Evolutionary conservation across 2,113 vertebrate species (phyloP), one percentile per base, ranked within the genome.

Genomic region (Furnarius figulus): DNA sequence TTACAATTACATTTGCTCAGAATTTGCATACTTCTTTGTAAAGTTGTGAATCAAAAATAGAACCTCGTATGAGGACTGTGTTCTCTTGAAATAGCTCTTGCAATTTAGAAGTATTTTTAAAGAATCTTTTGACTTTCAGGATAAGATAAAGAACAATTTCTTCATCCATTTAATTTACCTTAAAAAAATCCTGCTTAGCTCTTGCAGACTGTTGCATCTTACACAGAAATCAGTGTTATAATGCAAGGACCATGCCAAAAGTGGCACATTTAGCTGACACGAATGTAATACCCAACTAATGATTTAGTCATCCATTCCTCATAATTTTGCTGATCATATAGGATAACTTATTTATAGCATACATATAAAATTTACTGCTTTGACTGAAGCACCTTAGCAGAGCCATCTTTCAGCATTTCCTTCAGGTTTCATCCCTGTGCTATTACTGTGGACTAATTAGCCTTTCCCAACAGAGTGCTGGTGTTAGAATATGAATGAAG

Each of bases 401-500:
- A 85, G 31, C 30, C 24, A 87, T 33, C 59, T 92, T 72, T 92
- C 76, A 91, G 79, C 35, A 65, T 93, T 95, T 81, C 59, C 46
- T 93, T 91, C 82, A 47, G 79, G 50, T 37, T 97, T 94, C 55
- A 73, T 87, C 83, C n/a, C 44, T 68, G 31, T 47, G 46, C 78
- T 94, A 46, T 97, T 97, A 95, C 78, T 90, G 93, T 87, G 93
- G 93, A 96, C 96, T 97, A 96, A 95, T 88, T 94, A 93, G 85
- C 20, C 74, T 95, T 95, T 97, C 96, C 96, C 89, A 73, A 39
- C 50, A 93, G 97, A 96, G 66, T 92, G 61, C 49, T 77, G 70
- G 78, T 81, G n/a, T 59, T 93, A 92, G 95, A 95, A 98, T 96
- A 88, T 91, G 93, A 98, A 98, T 97, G 61, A 98, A 95, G 91